phyloP scores from a whole-genome alignment of 2,113 vertebrate genomes.

The Podocnemis expansa region DNA sequence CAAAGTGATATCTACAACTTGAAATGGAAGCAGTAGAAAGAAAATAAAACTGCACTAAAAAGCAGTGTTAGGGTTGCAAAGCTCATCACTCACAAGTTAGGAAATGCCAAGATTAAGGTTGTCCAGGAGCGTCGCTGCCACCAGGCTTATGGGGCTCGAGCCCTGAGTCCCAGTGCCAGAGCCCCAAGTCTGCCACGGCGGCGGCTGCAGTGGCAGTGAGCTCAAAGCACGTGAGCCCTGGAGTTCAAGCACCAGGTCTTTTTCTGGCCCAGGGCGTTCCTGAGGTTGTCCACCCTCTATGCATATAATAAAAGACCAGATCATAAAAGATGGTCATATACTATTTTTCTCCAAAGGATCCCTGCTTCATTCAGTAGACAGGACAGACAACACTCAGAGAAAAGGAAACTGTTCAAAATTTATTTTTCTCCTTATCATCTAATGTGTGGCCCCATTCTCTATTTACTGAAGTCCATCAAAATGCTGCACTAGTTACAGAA shows the following conservation, averaged over 20 bases:
- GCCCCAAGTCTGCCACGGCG: too few relatives aligned
- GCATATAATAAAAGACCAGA: too few relatives aligned
- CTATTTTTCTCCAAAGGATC: background rate
- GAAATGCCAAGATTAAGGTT: background rate
- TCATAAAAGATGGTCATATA: background rate
- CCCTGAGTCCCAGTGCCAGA: too few relatives aligned
- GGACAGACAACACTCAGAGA: background rate
- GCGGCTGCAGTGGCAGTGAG: too few relatives aligned
- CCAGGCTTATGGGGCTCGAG: too few relatives aligned
- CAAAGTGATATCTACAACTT: background rate
- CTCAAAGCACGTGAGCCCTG: too few relatives aligned
- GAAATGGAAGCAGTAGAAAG: background rate
- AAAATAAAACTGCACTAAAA: background rate
- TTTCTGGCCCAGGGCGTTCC: too few relatives aligned
- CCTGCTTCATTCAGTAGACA: background rate
- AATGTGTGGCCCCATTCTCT: background rate
- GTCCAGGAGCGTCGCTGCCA: too few relatives aligned
- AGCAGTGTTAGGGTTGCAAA: background rate
- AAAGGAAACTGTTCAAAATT: background rate
- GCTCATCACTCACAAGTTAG: background rate
- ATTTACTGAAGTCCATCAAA: background rate
- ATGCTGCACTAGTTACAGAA: background rate
- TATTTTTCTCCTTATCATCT: background rate
- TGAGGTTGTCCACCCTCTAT: too few relatives aligned
- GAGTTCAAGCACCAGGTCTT: too few relatives aligned